A percentile compares a stretch with the other conserved stretches of the same genome.
Conservation (phyloP, 2,113 vertebrate species). For the Nettapus auritus region DNA sequence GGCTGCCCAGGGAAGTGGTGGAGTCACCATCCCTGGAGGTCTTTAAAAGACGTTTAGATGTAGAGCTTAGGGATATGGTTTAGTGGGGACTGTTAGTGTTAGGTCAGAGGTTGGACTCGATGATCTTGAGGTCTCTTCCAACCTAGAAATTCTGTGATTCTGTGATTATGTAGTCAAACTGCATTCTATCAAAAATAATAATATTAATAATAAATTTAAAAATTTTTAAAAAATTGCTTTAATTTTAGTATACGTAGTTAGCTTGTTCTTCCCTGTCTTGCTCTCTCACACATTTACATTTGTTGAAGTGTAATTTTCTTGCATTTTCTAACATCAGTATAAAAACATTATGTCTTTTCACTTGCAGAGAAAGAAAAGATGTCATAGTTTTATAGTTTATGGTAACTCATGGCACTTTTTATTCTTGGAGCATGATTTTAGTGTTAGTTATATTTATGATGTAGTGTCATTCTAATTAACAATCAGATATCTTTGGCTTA, state of each 20-base stretch:
- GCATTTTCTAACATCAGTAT: background rate
- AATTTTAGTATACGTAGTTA: background rate
- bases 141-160: too few species aligned
- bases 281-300: background rate
- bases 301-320: background rate
- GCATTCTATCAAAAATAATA: too few species aligned
- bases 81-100: too few species aligned
- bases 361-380: background rate
- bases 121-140: too few species aligned
- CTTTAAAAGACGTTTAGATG: too few species aligned
- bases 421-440: background rate
- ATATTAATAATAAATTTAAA: too few species aligned
- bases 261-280: background rate
- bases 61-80: too few species aligned
- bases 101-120: too few species aligned
- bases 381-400: background rate
- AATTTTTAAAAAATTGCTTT: too few species aligned
- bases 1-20: too few species aligned
- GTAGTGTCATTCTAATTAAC: background rate
- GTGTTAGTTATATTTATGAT: background rate
- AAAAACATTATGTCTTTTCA: background rate
- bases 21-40: too few species aligned
- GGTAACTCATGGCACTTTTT: background rate
- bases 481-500: background rate
- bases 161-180: background rate